Conservation (phyloP, 2,113 vertebrate species). For the Lipophrys pholis region DNA sequence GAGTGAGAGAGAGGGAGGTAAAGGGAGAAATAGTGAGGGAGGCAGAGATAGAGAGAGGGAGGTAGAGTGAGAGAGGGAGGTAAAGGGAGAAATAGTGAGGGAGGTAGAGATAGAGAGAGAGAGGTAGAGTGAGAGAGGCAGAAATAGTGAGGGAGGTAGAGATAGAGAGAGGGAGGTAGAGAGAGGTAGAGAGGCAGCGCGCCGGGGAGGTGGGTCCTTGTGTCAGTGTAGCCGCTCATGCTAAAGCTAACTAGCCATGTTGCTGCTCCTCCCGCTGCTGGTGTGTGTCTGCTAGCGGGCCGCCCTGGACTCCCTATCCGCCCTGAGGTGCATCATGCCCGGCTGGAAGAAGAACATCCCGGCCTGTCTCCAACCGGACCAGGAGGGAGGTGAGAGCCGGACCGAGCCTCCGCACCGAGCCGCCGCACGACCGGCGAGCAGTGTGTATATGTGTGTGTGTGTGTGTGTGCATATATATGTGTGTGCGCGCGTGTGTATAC, state of each 20-base stretch:
- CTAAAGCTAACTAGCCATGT: slow-evolving; percentile 81
- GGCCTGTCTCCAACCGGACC: slow-evolving; percentile 94
- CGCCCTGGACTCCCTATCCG: slow-evolving; percentile 81
- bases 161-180: neutral
- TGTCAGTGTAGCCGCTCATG: slow-evolving; percentile 49
- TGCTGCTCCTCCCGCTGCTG: slow-evolving; percentile 58
- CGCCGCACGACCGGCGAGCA: slow-evolving; percentile 37
- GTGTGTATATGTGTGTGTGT: neutral
- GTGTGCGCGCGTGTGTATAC: slow-evolving; percentile 15
- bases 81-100: slow-evolving; percentile 56
- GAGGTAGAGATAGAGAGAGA: slow-evolving; percentile 10
- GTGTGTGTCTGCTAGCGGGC: slow-evolving; percentile 74
- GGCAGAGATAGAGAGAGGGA: neutral
- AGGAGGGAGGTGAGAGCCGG: slow-evolving; percentile 85
- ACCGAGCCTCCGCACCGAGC: slow-evolving; percentile 28
- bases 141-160: neutral
- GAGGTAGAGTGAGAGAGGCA: neutral
- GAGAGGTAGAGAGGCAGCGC: slow-evolving; percentile 53
- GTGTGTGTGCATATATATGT: neutral
- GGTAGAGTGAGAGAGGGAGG: too few species aligned
- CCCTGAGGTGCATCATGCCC: slow-evolving; percentile 89
- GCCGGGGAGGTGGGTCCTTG: slow-evolving; percentile 55
- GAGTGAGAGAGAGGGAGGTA: neutral
- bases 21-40: neutral
- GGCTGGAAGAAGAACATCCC: slow-evolving; percentile 98